Evolutionary conservation across 2,113 vertebrate species (phyloP).

Genomic region (Hiodon alosoides): DNA sequence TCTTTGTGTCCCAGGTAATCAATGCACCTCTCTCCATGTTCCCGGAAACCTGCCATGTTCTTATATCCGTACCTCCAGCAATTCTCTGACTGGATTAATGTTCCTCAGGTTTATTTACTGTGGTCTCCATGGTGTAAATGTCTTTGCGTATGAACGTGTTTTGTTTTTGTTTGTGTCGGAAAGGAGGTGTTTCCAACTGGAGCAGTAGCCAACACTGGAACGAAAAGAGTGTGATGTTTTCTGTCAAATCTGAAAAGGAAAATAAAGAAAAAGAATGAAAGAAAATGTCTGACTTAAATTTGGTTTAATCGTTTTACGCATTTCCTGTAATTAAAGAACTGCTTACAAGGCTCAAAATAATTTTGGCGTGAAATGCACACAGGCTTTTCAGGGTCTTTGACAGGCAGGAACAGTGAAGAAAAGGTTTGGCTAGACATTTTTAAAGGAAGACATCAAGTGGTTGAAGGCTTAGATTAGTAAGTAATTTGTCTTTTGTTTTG

Average conservation of each 20-base stretch:
- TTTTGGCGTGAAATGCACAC: slow-evolving; percentile 34
- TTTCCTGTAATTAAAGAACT: slow-evolving; percentile 37
- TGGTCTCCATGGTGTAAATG: not conserved
- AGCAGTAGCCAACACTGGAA: not conserved
- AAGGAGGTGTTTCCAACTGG: not conserved
- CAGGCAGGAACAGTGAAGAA: slow-evolving; percentile 27
- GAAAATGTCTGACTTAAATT: slow-evolving; percentile 35
- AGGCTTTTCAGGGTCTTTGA: slow-evolving; percentile 34
- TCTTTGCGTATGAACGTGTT: not conserved
- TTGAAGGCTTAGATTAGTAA: slow-evolving; percentile 48
- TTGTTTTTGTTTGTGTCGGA: not conserved
- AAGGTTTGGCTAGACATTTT: slow-evolving; percentile 33
- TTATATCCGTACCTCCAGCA: too few relatives aligned
- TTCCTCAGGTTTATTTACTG: too few relatives aligned
- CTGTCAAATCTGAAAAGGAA: slow-evolving; percentile 2
- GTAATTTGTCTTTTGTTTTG: slow-evolving; percentile 45
- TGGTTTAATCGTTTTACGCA: slow-evolving; percentile 44
- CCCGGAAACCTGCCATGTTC: too few relatives aligned
- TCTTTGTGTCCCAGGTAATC: too few relatives aligned
- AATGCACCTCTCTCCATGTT: too few relatives aligned
- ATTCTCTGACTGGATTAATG: too few relatives aligned
- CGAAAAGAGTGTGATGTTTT: slow-evolving; percentile 17
- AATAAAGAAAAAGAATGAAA: slow-evolving; percentile 21
- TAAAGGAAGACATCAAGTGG: slow-evolving; percentile 41
- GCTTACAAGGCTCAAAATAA: slow-evolving; percentile 28